Conservation (phyloP, 2,888 invertebrate species). For the Trichacis sp. region DNA sequence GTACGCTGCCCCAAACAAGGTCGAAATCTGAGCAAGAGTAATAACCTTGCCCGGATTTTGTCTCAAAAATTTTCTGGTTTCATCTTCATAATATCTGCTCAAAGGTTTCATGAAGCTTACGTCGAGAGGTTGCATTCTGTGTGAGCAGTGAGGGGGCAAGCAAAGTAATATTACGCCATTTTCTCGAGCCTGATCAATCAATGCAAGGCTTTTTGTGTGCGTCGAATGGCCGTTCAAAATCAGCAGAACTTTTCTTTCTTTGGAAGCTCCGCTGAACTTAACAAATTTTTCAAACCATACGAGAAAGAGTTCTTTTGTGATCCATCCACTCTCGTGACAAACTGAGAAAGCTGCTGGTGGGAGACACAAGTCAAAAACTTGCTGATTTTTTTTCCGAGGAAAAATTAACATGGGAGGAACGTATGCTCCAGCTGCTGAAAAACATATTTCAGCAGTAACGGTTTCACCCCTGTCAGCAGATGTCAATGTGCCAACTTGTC, state of each 20-base stretch:
- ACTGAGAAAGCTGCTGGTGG: background rate
- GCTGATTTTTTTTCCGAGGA: background rate
- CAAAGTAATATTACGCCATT: slow-evolving; percentile 55
- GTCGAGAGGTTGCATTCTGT: slow-evolving; percentile 47
- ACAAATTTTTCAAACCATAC: background rate
- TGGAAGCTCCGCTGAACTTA: background rate
- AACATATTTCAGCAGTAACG: too few relatives aligned
- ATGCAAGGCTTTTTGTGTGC: slow-evolving; percentile 55
- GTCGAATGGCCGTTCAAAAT: slow-evolving; percentile 61
- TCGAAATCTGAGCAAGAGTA: slow-evolving; percentile 45
- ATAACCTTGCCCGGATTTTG: slow-evolving; percentile 49
- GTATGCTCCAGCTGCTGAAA: background rate
- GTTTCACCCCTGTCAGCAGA: too few relatives aligned
- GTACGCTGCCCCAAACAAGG: slow-evolving; percentile 50
- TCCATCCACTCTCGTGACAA: background rate
- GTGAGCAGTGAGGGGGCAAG: slow-evolving; percentile 53
- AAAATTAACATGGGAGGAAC: slow-evolving; percentile 1
- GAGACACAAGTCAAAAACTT: background rate
- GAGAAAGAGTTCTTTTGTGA: background rate
- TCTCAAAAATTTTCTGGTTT: slow-evolving; percentile 44
- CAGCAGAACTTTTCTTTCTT: slow-evolving; percentile 49
- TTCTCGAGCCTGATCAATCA: slow-evolving; percentile 49
- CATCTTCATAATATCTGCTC: slow-evolving; percentile 42
- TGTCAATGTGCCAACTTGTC: too few relatives aligned
- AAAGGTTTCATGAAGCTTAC: background rate